Base-by-base conservation (phyloP, 2,113 vertebrate species). In the Plecotus auritus region DNA sequence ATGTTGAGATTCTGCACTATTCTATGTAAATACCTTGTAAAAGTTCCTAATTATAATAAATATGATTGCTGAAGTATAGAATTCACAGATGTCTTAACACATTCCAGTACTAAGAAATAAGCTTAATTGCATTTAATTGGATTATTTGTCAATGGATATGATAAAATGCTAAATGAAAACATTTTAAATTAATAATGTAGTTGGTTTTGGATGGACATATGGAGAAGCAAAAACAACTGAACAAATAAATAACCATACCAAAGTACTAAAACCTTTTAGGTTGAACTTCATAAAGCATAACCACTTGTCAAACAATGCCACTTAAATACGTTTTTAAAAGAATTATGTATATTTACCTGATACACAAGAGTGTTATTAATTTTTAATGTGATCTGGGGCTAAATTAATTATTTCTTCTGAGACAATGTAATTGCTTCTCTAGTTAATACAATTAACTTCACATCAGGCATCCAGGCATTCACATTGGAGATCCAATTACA, bases 401-500 rank as follows among this genome's bases (percentile, higher is more conserved):
- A 84, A 86, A 83, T 76, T 17, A 78, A 89, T 51, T 82, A 70
- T 77, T 96, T 96, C 83, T 90, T 84, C 83, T 83, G 86, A 95
- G 66, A 87, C 7, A 40, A 45, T 12, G 32, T 81, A 74, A 61
- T 74, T 28, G 47, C 74, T 92, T 97, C 56, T 76, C n/a, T 78
- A 51, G 32, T 93, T 91, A 67, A 76, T 54, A 37, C 51, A 87
- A 93, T 88, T 85, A 77, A n/a, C 54, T 74, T 88, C 49, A 6
- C 28, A 51, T 30, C 26, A 2, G 49, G n/a, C 40, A 9, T 51
- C 37, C n/a, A 42, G 18, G 37, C 45, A 17, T 47, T 91, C 51
- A 26, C 54, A 35, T 1, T 11, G n/a, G 32, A 85, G 40, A 5
- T 74, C 45, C 51, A 59, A 12, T 77, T 59, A 83, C 10, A 80